Evolutionary conservation across 1,140 invertebrate genomes (phyloP), one percentile per base, ranked within the genome.

Genomic region (Heterodera carotae): DNA sequence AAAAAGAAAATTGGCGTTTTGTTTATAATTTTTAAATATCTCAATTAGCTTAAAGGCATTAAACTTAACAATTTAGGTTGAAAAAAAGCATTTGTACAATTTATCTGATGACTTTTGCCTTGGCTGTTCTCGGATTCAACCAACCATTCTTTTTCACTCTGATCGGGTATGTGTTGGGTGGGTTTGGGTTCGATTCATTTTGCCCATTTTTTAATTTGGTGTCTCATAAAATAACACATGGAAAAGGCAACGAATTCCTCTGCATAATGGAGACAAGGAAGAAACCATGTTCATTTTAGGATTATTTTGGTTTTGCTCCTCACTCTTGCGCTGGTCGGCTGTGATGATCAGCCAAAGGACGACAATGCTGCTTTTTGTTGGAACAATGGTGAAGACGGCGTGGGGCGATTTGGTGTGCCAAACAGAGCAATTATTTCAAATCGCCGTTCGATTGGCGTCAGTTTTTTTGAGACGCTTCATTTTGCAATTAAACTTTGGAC

Each of bases 131-230:
- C 18, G 80, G 80, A 6, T 81, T 81, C 68, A 81, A 81, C 75
- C 80, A 81, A 64, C 80, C 80, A 22, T 81, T 81, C 53, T 81
- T 81, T 64, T 84, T 84, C n/a, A 81, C 80, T 5, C 36, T 81
- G 70, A 84, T 81, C 68, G 73, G 83, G 80, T 81, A 36, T 5
- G 67, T 76, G 48, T 5, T 34, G 53, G 33, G 22, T 69, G n/a
- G n/a, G n/a, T n/a, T n/a, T n/a, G n/a, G n/a, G n/a, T n/a, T n/a
- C n/a, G n/a, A n/a, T n/a, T n/a, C n/a, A n/a, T n/a, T n/a, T n/a
- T n/a, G n/a, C n/a, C n/a, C n/a, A n/a, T n/a, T n/a, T n/a, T n/a
- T n/a, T n/a, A n/a, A n/a, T n/a, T n/a, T n/a, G n/a, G n/a, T n/a
- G n/a, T n/a, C n/a, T n/a, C n/a, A n/a, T n/a, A n/a, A n/a, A n/a